Base-by-base conservation (phyloP, 2,113 vertebrate genomes). In the Petrocephalus microphthalmus region DNA sequence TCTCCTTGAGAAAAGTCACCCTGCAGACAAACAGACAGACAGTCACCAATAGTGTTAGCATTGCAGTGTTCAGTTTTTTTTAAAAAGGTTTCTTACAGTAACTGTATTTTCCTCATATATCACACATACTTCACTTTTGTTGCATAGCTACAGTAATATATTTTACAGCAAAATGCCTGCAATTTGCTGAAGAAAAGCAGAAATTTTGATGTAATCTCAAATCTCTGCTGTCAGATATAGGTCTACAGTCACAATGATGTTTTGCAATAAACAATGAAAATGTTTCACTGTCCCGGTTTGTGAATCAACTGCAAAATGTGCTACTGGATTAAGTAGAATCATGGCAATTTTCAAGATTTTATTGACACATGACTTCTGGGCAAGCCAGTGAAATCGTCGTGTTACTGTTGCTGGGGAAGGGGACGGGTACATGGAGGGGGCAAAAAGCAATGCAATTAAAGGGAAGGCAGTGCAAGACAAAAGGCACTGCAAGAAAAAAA, bases 1-100 rank as follows among this genome's bases (percentile, higher is more conserved):
- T 94, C 95, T 19, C 94, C 95, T 17, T 95, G 92, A 83, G 91
- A 90, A 86, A 67, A 96, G 74, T 96, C 94, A 89, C 92, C 95
- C 95, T 96, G 93, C 49, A 83, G 67, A 81, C 37, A 88, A 42
- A 82, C 64, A 86, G 3, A 89, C 49, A 52, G 29, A 8, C 67
- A 37, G 49, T 86, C 52, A 88, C n/a, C 42, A 17, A 22, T 83
- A 84, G 54, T 87, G 90, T 87, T 95, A 95, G 89, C 95, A 95
- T 33, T 94, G 94, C 94, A 60, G 11, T 64, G 71, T 10, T 7
- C 13, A 7, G 33, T 42, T 67, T 47, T 20, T 74, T 22, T 22
- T 49, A 7, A 49, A 49, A 2, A 11, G 15, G 8, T 29, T 67
- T 37, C 3, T 19, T 78, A 13, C 60, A 67, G 13, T 11, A 78